These are phyloP conservation scores for Aramus guarauna DNA, from an alignment of 2,113 vertebrate species.

Conservation along the genomic window DNA sequence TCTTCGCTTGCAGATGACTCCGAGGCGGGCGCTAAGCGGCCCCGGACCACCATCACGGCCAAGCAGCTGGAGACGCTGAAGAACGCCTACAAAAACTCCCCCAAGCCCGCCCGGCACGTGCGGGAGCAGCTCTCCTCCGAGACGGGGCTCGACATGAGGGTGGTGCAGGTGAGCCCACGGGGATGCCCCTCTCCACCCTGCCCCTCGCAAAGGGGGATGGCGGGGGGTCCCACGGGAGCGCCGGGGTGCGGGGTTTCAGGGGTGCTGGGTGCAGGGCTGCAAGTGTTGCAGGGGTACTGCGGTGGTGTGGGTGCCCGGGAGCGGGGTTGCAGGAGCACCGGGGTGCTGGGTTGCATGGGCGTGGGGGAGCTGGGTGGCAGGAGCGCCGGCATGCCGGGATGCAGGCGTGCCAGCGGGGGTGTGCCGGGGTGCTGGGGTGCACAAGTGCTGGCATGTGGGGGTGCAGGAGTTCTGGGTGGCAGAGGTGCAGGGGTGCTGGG, in stretches of 20 bases:
- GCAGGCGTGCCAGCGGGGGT: neutral
- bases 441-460: no score
- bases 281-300: neutral
- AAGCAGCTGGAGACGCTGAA: slow-evolving; percentile 98
- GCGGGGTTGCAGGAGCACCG: neutral
- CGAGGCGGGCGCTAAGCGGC: slow-evolving; percentile 93
- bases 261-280: neutral
- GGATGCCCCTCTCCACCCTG: neutral
- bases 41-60: slow-evolving; percentile 96
- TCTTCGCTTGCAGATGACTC: slow-evolving; percentile 85
- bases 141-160: slow-evolving; percentile 97
- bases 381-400: neutral
- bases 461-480: neutral
- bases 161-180: slow-evolving; percentile 86
- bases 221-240: neutral
- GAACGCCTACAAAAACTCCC: slow-evolving; percentile 98
- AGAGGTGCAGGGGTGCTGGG: neutral
- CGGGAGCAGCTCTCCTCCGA: slow-evolving; percentile 97
- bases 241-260: neutral
- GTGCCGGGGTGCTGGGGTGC: neutral
- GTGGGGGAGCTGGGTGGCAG: neutral
- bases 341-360: no score
- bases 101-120: slow-evolving; percentile 93
- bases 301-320: no score
- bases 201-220: rapidly evolving